phyloP scores from a whole-genome alignment of 2,797 vertebrate species.

The Tapirus indicus region DNA sequence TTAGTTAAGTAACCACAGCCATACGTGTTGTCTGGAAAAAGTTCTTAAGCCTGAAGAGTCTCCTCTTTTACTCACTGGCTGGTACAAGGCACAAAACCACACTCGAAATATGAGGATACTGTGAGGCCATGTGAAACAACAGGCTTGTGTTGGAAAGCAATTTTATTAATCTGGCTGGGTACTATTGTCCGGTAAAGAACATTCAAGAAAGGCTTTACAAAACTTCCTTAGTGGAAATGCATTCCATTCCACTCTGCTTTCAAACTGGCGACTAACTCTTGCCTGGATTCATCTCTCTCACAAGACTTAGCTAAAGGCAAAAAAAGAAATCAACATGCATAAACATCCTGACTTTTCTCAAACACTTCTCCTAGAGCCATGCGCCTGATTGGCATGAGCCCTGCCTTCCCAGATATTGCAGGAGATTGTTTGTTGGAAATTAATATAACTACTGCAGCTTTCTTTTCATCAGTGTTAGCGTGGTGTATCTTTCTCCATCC shows the following conservation, averaged over 20 bases:
- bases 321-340: neutral
- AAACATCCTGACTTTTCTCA: neutral
- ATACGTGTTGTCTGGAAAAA: neutral
- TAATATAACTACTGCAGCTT: neutral
- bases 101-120: neutral
- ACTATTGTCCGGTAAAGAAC: neutral
- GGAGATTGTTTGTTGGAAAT: neutral
- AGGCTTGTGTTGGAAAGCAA: slow-evolving; percentile 11
- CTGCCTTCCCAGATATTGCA: neutral
- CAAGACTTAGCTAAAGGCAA: neutral
- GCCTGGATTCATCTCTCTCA: neutral
- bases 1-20: neutral
- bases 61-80: neutral
- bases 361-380: neutral
- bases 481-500: neutral
- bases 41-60: neutral
- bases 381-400: neutral
- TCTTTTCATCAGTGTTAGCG: neutral
- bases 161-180: neutral
- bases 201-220: neutral
- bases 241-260: neutral
- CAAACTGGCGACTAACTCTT: neutral
- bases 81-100: neutral
- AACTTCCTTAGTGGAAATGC: neutral
- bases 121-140: neutral